Percentiles rank a stretch among this genome's conserved stretches.
Evolutionary conservation across 2,797 vertebrate species (phyloP).

Genomic region (Parauchenoglanis ngamensis): DNA sequence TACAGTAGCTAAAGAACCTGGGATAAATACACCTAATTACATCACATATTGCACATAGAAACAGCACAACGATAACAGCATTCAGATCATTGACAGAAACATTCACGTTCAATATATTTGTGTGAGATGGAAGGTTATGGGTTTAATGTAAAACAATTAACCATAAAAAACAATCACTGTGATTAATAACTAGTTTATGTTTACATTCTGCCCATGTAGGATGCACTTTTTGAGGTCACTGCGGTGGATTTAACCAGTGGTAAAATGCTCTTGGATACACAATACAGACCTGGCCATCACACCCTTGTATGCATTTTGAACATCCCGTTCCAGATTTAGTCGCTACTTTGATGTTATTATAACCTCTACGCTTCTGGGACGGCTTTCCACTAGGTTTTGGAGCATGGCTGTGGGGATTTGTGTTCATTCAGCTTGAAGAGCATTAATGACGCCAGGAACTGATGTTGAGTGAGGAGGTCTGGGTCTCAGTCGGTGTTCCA

Average conservation of each 20-base stretch:
- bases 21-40: background rate
- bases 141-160: background rate
- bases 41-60: too few relatives aligned
- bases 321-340: too few relatives aligned
- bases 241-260: background rate
- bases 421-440: too few relatives aligned
- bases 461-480: too few relatives aligned
- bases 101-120: background rate
- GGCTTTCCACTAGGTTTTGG: too few relatives aligned
- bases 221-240: background rate
- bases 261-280: background rate
- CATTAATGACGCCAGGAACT: too few relatives aligned
- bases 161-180: background rate
- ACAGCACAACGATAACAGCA: background rate
- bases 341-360: too few relatives aligned
- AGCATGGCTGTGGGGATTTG: too few relatives aligned
- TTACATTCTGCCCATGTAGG: background rate
- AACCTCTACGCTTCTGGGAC: too few relatives aligned
- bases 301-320: too few relatives aligned
- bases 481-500: too few relatives aligned
- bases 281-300: too few relatives aligned
- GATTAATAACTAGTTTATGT: background rate
- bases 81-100: background rate
- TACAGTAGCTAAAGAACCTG: background rate
- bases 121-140: background rate